Base-by-base conservation (phyloP, 2,888 invertebrate species). In the Listrodromus nycthemerus region DNA sequence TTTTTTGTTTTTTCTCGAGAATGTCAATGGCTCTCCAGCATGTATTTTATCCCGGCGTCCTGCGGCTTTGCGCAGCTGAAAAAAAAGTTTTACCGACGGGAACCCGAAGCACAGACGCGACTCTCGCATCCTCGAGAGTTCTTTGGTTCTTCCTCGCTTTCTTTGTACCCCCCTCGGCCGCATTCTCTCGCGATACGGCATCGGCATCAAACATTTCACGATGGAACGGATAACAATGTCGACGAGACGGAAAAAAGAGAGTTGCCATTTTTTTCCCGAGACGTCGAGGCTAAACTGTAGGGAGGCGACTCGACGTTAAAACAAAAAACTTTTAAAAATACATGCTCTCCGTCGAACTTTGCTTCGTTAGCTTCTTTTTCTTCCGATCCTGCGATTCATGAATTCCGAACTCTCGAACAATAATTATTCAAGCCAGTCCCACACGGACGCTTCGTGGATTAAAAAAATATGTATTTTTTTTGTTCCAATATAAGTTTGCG, bases 161-260 rank as follows among this genome's bases (percentile, higher is more conserved):
- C 58, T 67, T 76, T 63, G 37, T 33, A 33, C 69, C 24, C 58
- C 52, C 65, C 75, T 71, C 33, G 21, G 84, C 21, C 82, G 48
- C 66, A 10, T 63, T 37, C 45, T 41, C 24, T 19, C 41, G 70
- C 63, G 75, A 83, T 80, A 37, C 63, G 24, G 58, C 65, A 80
- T 83, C 71, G 79, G 65, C 70, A 79, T 79, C 66, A 71, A 80
- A 80, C 79, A 82, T 82, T 82, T 67, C 71, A 75, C 58, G 70
- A 75, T 21, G 75, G 24, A 52, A 73, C 55, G 71, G 70, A 48
- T 48, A 80, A 77, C 50, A 75, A 67, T 37, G 41, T 10, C 52
- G 55, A 45, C 48, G 10, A 13, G 48, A 33, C 19, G 33, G 65
- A 27, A 48, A 48, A 61, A 41, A 21, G 45, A 71, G 58, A 50